These are phyloP conservation scores for Barnardius zonarius DNA, from an alignment of 2,113 vertebrate species.

Conservation along the genomic window DNA sequence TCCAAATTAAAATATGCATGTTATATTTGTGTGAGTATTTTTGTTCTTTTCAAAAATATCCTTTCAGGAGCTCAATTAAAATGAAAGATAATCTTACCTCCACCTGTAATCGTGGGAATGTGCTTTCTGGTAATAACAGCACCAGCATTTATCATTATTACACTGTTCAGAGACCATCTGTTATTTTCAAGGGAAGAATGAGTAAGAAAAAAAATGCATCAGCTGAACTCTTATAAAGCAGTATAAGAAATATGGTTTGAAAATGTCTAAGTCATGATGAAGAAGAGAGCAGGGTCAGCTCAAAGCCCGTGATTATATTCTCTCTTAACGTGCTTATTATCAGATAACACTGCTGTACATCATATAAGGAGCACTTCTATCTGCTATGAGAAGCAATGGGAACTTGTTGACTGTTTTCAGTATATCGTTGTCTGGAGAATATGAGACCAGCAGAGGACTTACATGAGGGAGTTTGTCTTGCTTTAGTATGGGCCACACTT, in stretches of 20 bases:
- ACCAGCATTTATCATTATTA: background rate
- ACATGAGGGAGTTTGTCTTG: background rate
- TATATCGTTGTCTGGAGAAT: background rate
- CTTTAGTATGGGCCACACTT: background rate
- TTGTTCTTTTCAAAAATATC: background rate
- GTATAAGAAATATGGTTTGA: background rate
- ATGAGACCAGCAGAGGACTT: background rate
- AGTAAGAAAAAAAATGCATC: background rate
- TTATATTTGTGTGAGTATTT: background rate
- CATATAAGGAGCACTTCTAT: background rate
- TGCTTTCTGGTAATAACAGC: background rate
- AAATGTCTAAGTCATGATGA: background rate
- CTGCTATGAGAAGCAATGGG: background rate
- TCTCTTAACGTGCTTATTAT: background rate
- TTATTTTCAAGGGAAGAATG: background rate
- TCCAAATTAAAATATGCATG: background rate
- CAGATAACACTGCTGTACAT: background rate
- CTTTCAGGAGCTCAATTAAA: background rate
- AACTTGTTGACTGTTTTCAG: background rate
- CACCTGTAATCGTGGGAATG: background rate
- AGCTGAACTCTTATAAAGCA: background rate
- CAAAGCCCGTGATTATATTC: background rate
- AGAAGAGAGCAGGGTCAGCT: background rate
- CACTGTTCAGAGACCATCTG: background rate
- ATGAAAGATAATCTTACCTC: background rate